Evolutionary conservation across 2,113 vertebrate genomes (phyloP).

Genomic region (Bubo bubo): DNA sequence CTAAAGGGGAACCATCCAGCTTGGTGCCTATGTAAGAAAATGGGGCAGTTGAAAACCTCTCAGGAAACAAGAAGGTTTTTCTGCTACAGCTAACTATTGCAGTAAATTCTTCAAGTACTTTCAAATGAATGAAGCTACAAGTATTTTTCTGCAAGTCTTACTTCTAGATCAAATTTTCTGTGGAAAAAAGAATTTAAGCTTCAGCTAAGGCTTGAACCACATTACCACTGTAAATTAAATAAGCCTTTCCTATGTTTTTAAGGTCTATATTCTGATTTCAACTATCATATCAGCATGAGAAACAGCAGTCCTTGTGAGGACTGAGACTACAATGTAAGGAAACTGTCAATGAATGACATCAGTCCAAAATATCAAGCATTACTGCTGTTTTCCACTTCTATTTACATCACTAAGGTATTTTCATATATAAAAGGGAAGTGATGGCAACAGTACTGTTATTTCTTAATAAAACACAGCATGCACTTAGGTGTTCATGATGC

Average conservation of each 20-base stretch:
- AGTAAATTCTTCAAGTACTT: background rate
- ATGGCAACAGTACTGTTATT: background rate
- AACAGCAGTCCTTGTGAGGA: background rate
- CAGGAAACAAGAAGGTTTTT: background rate
- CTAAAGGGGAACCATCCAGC: slow-evolving; percentile 97
- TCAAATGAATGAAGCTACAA: background rate
- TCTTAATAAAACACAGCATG: background rate
- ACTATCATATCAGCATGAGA: background rate
- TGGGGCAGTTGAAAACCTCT: background rate
- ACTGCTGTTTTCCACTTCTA: background rate
- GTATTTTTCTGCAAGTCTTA: background rate
- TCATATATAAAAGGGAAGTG: background rate
- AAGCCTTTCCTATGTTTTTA: background rate
- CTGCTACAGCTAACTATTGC: background rate
- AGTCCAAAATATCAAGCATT: background rate
- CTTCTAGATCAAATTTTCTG: background rate
- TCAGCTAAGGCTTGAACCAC: background rate
- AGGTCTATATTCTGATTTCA: background rate
- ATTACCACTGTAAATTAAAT: background rate
- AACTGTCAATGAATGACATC: background rate
- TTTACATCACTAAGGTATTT: background rate
- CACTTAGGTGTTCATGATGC: accelerated
- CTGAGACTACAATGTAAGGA: background rate
- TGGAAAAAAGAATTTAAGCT: background rate
- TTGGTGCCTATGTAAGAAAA: slow-evolving; percentile 84